Evolutionary conservation across 2,888 invertebrate genomes (phyloP), one percentile per base, ranked within the genome.

Genomic region (Melanargia galathea): DNA sequence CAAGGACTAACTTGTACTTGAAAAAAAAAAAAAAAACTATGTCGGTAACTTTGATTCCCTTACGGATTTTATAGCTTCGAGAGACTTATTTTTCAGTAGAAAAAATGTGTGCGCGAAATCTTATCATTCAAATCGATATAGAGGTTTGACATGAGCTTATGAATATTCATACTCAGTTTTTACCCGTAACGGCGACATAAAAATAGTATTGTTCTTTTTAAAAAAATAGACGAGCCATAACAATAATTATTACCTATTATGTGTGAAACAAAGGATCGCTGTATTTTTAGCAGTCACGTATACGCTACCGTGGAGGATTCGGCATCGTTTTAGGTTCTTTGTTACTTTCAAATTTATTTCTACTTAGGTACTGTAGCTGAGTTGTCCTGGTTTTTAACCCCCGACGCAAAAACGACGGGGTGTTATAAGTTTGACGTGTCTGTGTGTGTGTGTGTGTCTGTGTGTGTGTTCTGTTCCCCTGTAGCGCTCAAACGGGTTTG

Each of bases 111-210:
- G 62, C 56, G 46, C 30, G 45, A 26, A 8, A 26, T 11, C n/a
- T 51, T 51, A 30, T 22, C 58, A 52, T 61, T 59, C 49, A 40
- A 61, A 64, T 59, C 59, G 49, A n/a, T n/a, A 60, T 40, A 58
- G 40, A 62, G 45, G 61, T 66, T 67, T 57, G 60, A 60, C 60
- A 48, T 48, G 62, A 64, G 30, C 20, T 30, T 26, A 67, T 67
- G 58, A 67, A 67, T 67, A 67, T 88, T 86, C 82, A 89, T 80
- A 69, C 33, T 55, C 16, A 79, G 83, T 86, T 89, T 88, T 88
- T 87, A 87, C 73, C 76, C 82, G 84, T 83, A 84, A 84, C 86
- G 81, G 86, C 83, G 85, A 84, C 88, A 85, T 83, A 84, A 85
- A 83, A 86, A 83, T 82, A 77, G 79, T 73, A 83, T 87, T 87